phyloP scores from a whole-genome alignment of 2,888 invertebrate species.

The Plagiodera versicolora region DNA sequence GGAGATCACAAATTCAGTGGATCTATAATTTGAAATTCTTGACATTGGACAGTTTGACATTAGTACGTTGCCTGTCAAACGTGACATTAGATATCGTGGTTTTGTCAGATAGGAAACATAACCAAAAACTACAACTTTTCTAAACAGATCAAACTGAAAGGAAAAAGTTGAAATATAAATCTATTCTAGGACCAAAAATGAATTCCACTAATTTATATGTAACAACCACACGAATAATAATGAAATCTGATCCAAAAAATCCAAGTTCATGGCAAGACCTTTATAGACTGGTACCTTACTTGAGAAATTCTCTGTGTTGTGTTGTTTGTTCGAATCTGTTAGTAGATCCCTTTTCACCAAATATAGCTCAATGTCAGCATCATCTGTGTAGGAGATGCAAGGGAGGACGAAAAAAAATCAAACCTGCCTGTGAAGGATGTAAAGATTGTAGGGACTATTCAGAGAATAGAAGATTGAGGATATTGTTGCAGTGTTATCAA shows the following conservation, averaged over 20 bases:
- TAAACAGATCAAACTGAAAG: too few relatives aligned
- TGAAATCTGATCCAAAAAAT: conserved; percentile 72
- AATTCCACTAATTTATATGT: conserved; percentile 82
- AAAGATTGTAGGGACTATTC: conserved; percentile 80
- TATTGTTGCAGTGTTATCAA: conserved; percentile 85
- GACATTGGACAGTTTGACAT: too few relatives aligned
- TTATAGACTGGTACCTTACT: conserved; percentile 79
- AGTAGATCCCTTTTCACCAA: conserved; percentile 79
- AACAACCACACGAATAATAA: conserved; percentile 77
- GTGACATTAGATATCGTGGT: too few relatives aligned
- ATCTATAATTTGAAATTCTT: too few relatives aligned
- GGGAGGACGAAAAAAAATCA: conserved; percentile 81
- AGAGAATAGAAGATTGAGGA: conserved; percentile 79
- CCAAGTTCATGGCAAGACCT: conserved; percentile 79
- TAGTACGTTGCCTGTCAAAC: too few relatives aligned
- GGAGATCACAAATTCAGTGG: too few relatives aligned
- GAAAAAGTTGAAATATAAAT: background rate
- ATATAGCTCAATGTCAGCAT: conserved; percentile 80
- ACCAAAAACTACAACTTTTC: too few relatives aligned
- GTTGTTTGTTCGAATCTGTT: conserved; percentile 85
- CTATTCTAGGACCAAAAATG: conserved; percentile 56
- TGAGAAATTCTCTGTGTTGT: conserved; percentile 86
- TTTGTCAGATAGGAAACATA: too few relatives aligned
- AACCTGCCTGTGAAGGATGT: conserved; percentile 84
- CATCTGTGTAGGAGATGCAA: conserved; percentile 84